These are phyloP conservation scores for Hypsibius dujardini DNA, from an alignment of 1,140 invertebrate species.

Conservation along the genomic window DNA sequence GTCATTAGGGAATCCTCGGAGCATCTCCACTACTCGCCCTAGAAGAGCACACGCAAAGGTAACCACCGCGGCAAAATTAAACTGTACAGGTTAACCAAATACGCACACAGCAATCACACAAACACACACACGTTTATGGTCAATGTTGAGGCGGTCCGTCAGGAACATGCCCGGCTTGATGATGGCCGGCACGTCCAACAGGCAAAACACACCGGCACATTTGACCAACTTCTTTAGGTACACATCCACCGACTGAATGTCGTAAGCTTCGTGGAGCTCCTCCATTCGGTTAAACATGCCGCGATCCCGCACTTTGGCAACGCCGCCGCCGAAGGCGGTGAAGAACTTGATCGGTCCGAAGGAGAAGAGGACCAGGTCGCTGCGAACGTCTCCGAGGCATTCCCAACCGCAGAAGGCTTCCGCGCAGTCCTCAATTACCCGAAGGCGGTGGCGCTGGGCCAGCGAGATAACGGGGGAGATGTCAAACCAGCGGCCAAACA, in stretches of 20 bases:
- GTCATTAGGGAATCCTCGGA: slow-evolving; percentile 31
- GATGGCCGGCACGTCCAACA: slow-evolving; percentile 27
- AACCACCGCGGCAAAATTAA: too few species aligned
- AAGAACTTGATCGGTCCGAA: slow-evolving; percentile 34
- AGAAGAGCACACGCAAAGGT: neutral
- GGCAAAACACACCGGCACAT: slow-evolving; percentile 27
- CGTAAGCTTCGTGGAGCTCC: slow-evolving; percentile 25
- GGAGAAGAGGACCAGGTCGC: slow-evolving; percentile 32
- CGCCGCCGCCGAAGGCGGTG: slow-evolving; percentile 32
- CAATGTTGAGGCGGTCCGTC: slow-evolving; percentile 26
- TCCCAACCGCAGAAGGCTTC: slow-evolving; percentile 33
- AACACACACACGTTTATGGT: slow-evolving; percentile 25
- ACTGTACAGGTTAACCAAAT: too few species aligned
- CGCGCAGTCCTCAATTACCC: slow-evolving; percentile 33
- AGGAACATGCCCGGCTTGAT: slow-evolving; percentile 26
- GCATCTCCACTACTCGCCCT: slow-evolving; percentile 25
- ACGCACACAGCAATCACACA: neutral
- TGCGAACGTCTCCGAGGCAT: slow-evolving; percentile 28
- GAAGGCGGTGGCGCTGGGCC: slow-evolving; percentile 27
- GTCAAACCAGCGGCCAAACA: slow-evolving; percentile 31
- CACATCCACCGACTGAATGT: slow-evolving; percentile 25
- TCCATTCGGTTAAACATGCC: slow-evolving; percentile 29
- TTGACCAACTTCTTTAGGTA: slow-evolving; percentile 32
- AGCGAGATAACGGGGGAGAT: slow-evolving; percentile 29
- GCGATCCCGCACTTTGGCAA: slow-evolving; percentile 30